These are phyloP conservation scores for Tipula helvola DNA, from an alignment of 2,888 invertebrate species.

Conservation along the genomic window DNA sequence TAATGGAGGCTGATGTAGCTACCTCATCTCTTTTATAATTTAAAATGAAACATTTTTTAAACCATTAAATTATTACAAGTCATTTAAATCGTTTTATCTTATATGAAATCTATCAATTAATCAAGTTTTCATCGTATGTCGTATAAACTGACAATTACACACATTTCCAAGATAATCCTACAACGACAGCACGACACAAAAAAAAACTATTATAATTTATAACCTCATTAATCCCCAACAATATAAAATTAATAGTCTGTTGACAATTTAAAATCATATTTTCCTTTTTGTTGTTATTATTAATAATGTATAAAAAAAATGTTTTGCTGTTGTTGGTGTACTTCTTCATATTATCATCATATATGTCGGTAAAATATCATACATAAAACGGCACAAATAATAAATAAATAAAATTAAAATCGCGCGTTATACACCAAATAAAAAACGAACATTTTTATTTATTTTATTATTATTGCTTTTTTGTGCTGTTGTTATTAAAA, in stretches of 20 bases:
- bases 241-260: conserved; percentile 4
- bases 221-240: background rate
- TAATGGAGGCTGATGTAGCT: no score
- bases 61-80: background rate
- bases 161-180: background rate
- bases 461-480: conserved; percentile 4
- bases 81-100: background rate
- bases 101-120: background rate
- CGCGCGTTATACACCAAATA: background rate
- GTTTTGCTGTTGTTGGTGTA: background rate
- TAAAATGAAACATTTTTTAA: background rate
- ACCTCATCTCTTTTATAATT: no score
- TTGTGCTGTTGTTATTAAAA: background rate
- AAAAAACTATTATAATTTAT: background rate
- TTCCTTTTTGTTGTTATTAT: background rate
- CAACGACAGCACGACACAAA: background rate
- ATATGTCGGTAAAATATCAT: background rate
- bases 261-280: conserved; percentile 4
- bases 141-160: background rate
- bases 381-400: background rate
- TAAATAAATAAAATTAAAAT: background rate
- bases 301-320: background rate
- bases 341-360: background rate
- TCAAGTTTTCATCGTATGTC: background rate
- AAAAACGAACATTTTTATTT: background rate